phyloP scores from a whole-genome alignment of 1,140 invertebrate species.

The Zelostemma sp. region DNA sequence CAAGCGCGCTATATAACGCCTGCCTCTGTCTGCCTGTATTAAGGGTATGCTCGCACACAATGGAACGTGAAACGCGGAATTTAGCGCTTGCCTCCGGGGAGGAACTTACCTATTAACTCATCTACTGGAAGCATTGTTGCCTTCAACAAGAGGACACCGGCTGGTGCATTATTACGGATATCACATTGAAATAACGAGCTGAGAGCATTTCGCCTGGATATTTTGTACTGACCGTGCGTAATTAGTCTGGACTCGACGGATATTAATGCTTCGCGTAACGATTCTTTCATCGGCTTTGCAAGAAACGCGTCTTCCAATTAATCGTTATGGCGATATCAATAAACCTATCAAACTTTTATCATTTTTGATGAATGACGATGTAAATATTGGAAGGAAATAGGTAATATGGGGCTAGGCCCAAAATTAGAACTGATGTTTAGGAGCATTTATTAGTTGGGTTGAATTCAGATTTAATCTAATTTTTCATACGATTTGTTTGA shows the following conservation, averaged over 20 bases:
- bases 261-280: background rate
- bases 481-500: too few relatives aligned
- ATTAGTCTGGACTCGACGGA: background rate
- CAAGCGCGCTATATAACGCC: conserved; percentile 34
- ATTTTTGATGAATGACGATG: too few relatives aligned
- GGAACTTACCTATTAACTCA: conserved; percentile 71
- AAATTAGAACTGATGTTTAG: too few relatives aligned
- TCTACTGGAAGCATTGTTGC: conserved; percentile 68
- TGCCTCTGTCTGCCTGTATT: conserved; percentile 43
- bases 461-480: too few relatives aligned
- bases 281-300: background rate
- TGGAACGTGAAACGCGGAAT: conserved; percentile 59
- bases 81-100: conserved; percentile 54
- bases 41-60: conserved; percentile 53
- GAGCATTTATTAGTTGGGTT: too few relatives aligned
- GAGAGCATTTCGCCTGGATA: conserved; percentile 41
- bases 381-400: too few relatives aligned
- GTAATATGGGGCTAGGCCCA: too few relatives aligned
- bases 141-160: conserved; percentile 65
- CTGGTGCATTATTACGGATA: conserved; percentile 51
- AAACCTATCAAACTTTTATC: too few relatives aligned
- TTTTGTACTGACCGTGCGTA: conserved; percentile 17
- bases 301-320: too few relatives aligned
- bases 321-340: too few relatives aligned
- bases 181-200: conserved; percentile 37